phyloP scores from a whole-genome alignment of 2,888 invertebrate genomes.

The Lacanobia oleracea region DNA sequence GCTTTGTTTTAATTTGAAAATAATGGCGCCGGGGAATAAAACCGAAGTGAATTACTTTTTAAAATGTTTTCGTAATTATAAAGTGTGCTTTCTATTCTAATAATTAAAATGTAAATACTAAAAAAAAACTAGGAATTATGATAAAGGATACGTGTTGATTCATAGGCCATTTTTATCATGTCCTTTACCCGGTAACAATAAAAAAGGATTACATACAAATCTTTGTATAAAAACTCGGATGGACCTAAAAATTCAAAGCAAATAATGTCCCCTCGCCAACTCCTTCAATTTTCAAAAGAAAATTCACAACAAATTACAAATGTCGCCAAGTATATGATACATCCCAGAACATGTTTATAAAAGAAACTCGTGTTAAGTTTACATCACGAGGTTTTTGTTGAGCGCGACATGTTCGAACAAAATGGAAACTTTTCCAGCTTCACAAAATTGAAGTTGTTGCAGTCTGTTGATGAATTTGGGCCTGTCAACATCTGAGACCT shows the following conservation, averaged over 20 bases:
- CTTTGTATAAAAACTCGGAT: background rate
- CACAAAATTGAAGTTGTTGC: slow-evolving; percentile 38
- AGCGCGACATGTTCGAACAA: slow-evolving; percentile 36
- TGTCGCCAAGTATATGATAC: slow-evolving; percentile 17
- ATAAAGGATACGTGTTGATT: too few species aligned
- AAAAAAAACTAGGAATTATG: too few species aligned
- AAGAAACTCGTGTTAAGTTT: slow-evolving; percentile 28
- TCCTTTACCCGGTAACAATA: too few species aligned
- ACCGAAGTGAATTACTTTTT: too few species aligned
- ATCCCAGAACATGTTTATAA: slow-evolving; percentile 34
- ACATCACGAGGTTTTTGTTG: slow-evolving; percentile 45
- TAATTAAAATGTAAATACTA: too few species aligned
- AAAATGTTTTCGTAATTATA: too few species aligned
- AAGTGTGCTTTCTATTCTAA: too few species aligned
- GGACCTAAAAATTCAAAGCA: background rate
- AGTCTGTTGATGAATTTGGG: slow-evolving; percentile 44
- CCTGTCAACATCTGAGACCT: slow-evolving; percentile 33
- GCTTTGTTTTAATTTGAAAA: too few species aligned
- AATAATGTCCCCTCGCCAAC: background rate
- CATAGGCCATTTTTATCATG: too few species aligned
- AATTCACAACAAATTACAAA: slow-evolving; percentile 21
- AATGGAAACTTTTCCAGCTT: slow-evolving; percentile 39
- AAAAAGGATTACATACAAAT: too few species aligned
- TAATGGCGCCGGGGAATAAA: too few species aligned
- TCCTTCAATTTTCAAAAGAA: background rate